These are phyloP conservation scores for Smittia sp. DNA, from an alignment of 2,888 invertebrate species.

Conservation along the genomic window DNA sequence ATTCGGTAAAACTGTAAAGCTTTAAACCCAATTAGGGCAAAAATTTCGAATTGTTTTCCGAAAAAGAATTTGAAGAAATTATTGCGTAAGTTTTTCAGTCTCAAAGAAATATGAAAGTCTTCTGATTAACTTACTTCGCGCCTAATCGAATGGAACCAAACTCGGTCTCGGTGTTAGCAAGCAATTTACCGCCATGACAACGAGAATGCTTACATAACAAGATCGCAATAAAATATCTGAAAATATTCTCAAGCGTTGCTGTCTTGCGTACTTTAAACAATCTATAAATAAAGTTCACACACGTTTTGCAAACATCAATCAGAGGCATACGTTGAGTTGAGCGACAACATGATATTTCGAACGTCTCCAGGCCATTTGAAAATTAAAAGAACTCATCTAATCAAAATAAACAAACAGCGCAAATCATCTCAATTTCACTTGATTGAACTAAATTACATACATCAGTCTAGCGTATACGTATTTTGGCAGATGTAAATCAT, in stretches of 20 bases:
- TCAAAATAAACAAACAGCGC: constrained; percentile 40
- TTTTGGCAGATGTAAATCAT: constrained; percentile 29
- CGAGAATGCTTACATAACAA: no score
- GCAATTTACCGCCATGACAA: background rate
- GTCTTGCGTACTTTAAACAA: no score
- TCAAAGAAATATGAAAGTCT: background rate
- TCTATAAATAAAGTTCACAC: constrained; percentile 17
- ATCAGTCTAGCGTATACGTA: background rate
- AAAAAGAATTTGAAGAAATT: background rate
- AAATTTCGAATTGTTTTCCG: no score
- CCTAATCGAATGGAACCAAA: background rate
- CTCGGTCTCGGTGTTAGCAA: background rate
- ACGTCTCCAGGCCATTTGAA: background rate
- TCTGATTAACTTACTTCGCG: no score
- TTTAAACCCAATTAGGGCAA: no score
- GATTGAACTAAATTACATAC: constrained; percentile 40
- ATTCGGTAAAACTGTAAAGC: background rate
- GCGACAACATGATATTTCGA: background rate
- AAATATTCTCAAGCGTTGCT: no score
- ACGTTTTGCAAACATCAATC: constrained; percentile 21
- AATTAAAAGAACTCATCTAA: constrained; percentile 2
- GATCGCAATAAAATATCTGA: no score
- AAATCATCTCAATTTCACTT: constrained; percentile 41
- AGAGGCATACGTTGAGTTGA: background rate
- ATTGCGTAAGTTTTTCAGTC: background rate